A percentile compares a stretch with the other conserved stretches of the same genome.
These are phyloP conservation scores for Embidobia sp. DNA, from an alignment of 2,888 invertebrate species.

Conservation along the genomic window DNA sequence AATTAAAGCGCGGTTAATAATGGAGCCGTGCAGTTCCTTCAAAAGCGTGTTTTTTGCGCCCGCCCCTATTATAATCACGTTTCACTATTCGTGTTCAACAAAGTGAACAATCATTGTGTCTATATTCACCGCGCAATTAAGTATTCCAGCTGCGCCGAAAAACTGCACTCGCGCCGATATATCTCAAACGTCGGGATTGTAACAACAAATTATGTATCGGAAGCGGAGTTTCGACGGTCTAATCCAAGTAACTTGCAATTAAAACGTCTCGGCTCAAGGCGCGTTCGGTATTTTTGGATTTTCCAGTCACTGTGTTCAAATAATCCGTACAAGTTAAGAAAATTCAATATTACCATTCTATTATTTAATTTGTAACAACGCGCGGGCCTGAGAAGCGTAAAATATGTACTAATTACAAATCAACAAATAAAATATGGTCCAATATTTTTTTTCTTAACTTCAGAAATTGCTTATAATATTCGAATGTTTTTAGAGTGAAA, in stretches of 20 bases:
- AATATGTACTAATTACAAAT: too few relatives aligned
- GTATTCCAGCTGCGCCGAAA: neutral
- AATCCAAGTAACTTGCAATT: neutral
- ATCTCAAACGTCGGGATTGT: neutral
- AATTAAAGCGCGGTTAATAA: constrained; percentile 12
- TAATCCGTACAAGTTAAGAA: neutral
- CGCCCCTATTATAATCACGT: too few relatives aligned
- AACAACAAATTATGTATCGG: neutral
- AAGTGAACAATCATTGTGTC: too few relatives aligned
- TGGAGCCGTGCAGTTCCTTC: neutral
- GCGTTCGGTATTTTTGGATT: constrained; percentile 9
- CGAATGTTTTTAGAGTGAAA: too few relatives aligned
- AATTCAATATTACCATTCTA: too few relatives aligned
- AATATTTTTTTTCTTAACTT: too few relatives aligned
- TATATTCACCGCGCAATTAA: neutral
- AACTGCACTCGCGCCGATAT: neutral
- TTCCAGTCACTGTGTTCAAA: neutral
- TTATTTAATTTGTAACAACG: too few relatives aligned
- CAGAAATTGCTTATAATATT: too few relatives aligned
- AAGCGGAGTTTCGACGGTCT: neutral
- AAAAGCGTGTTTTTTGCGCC: neutral
- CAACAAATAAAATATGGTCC: too few relatives aligned
- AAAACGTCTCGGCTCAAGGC: neutral
- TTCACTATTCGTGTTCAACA: too few relatives aligned
- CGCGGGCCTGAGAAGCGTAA: too few relatives aligned